Evolutionary conservation across 2,797 vertebrate species (phyloP), one percentile per base, ranked within the genome.

Genomic region (Ambastaia sidthimunki): DNA sequence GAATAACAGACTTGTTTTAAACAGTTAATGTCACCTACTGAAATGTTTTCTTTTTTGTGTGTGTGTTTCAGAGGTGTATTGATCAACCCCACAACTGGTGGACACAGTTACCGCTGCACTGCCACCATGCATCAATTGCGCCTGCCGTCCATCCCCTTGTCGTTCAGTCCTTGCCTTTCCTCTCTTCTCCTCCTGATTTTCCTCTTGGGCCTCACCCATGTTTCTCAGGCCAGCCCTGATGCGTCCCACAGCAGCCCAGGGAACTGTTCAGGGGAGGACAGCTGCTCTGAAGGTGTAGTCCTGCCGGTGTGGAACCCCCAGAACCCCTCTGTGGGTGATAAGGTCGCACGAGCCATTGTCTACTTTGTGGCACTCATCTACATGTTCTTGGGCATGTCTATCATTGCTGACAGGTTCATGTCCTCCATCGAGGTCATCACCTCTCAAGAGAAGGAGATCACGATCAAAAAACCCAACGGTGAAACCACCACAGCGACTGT

Each of bases 311-410:
- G 95, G 95, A 94, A 95, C 84, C 95, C 95, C 10, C 95, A 94
- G 71, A 95, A 96, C 86, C 95, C 95, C 0, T 94, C 95, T 0
- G 94, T 94, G 68, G 95, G 95, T 0, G 95, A 96, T 83, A 95
- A 95, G 75, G 95, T 95, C 85, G 95, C 95, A 0, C 93, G 95
- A 0, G 95, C 95, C 81, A 95, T 96, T 1, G 95, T 96, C 34
- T 96, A 96, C 89, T 96, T 96, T 25, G 95, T 95, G 23, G 95
- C 95, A 0, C 91, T 96, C 57, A 93, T 95, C 84, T 96, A 96
- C 90, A 95, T 96, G 95, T 96, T 96, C 87, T 89, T 96, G 84
- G 95, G 95, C 74, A 96, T 96, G 95, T 96, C 95, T 84, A 96
- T 96, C 80, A 94, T 95, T 4, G 95, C 95, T 0, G 95, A 96